These are phyloP conservation scores for Psittacara wagleri DNA, from an alignment of 2,113 vertebrate genomes.

Conservation along the genomic window DNA sequence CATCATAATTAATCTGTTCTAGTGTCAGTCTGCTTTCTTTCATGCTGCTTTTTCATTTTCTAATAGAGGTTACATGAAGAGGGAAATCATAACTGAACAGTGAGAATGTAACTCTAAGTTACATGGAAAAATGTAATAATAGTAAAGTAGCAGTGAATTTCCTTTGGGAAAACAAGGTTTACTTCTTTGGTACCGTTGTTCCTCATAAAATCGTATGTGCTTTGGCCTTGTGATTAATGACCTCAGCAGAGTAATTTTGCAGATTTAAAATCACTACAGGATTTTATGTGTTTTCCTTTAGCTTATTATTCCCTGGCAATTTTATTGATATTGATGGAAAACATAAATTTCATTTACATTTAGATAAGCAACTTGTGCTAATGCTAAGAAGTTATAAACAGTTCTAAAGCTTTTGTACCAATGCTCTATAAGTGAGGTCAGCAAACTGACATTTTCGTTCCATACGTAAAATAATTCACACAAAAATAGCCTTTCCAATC, in stretches of 20 bases:
- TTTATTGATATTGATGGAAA: constrained; percentile 5
- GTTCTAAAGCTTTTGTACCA: background rate
- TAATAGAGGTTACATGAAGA: background rate
- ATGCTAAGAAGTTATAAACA: background rate
- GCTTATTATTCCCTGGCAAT: background rate
- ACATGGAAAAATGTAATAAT: background rate
- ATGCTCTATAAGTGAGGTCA: background rate
- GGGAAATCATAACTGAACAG: background rate
- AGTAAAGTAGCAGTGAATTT: constrained; percentile 10
- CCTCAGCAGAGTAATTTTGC: background rate
- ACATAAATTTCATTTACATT: constrained; percentile 2
- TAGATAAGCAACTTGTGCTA: background rate
- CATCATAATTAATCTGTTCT: constrained; percentile 33
- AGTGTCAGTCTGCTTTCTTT: constrained; percentile 16
- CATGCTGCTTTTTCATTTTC: constrained; percentile 44
- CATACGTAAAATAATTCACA: background rate
- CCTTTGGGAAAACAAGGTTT: constrained; percentile 20
- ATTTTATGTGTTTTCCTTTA: constrained; percentile 9
- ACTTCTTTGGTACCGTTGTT: background rate
- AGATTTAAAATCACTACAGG: background rate
- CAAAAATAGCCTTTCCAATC: background rate
- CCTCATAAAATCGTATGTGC: background rate
- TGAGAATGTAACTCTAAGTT: constrained; percentile 23
- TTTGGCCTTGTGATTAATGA: constrained; percentile 18
- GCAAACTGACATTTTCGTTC: background rate